Base-by-base conservation (phyloP, 2,888 invertebrate genomes). In the Ophonus ardosiacus region DNA sequence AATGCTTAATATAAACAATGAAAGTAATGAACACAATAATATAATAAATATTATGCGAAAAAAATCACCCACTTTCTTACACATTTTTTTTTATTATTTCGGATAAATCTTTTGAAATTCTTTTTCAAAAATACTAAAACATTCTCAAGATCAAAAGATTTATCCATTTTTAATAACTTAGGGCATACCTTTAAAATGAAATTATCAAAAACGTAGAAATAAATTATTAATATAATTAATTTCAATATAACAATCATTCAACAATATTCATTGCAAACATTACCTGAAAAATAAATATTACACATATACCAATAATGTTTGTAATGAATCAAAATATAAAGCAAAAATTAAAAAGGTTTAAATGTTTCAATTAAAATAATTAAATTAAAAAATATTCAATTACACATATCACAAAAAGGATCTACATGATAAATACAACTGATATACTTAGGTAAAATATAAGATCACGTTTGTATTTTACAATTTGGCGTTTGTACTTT, bases 401-500 rank as follows among this genome's bases (percentile, higher is more conserved):
- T 63, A 63, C 40, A 15, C 40, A 38, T 43, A 74, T 74, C 71
- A 74, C 71, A 74, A 74, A 74, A 43, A 74, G 43, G 15, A 15
- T 5, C 15, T 18, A 74, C 71, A 74, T 74, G 38, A 7, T 74
- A 74, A 74, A 7, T 24, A 15, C 13, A 65, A 65, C 0, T 24
- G 31, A 17, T 76, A 76, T 43, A 51, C 17, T 43, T 51, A 76
- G 21, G 43, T 76, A 43, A 43, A 78, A 56, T 24, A 78, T 78
- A 31, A 56, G n/a, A 56, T 57, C 24, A 24, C 56, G 38, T 31
- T 78, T 78, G 7, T 51, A 78, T 78, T 17, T n/a, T 68, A 63
- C 21, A 24, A 56, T 82, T 81, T 74, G 71, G 71, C 10, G 57
- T 84, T 84, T 84, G 84, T 84, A 84, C 84, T 78, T 84, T 84